Evolutionary conservation across 2,888 invertebrate species (phyloP).

Genomic region (Heliconius charithonia): DNA sequence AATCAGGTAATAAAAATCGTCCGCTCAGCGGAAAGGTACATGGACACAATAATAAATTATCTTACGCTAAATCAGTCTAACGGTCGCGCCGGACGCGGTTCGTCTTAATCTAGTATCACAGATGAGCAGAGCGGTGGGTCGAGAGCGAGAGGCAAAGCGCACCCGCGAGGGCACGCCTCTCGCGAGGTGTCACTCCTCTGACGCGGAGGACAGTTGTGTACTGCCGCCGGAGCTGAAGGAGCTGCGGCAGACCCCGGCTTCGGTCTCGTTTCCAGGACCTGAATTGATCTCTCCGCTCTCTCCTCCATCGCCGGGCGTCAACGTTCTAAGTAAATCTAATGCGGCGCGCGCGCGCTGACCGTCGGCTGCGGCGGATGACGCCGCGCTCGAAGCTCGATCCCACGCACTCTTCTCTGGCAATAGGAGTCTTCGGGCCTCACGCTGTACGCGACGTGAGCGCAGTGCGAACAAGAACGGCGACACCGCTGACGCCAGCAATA

Average conservation of each 20-base stretch:
- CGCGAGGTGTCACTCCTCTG: constrained; percentile 80
- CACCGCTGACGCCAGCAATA: constrained; percentile 72
- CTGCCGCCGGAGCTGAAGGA: constrained; percentile 86
- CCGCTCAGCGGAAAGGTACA: constrained; percentile 83
- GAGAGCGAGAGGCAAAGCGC: constrained; percentile 64
- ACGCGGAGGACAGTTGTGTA: constrained; percentile 85
- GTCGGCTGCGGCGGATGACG: constrained; percentile 82
- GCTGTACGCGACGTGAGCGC: constrained; percentile 43
- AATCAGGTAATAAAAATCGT: constrained; percentile 77
- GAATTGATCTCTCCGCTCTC: constrained; percentile 51
- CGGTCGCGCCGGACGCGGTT: constrained; percentile 79
- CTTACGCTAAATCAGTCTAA: constrained; percentile 83
- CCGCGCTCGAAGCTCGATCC: constrained; percentile 81
- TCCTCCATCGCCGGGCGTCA: constrained; percentile 74
- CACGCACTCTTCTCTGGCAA: constrained; percentile 67
- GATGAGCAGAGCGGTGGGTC: constrained; percentile 83
- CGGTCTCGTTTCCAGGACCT: constrained; percentile 72
- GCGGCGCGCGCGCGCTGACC: constrained; percentile 78
- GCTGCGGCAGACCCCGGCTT: constrained; percentile 82
- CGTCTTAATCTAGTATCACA: constrained; percentile 82
- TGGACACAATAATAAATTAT: constrained; percentile 80
- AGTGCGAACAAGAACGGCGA: constrained; percentile 32
- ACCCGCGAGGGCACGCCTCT: constrained; percentile 62
- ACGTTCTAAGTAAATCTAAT: constrained; percentile 71
- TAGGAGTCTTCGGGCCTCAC: constrained; percentile 65